These are phyloP conservation scores for Falco rusticolus DNA, from an alignment of 2,797 vertebrate species.

Conservation along the genomic window DNA sequence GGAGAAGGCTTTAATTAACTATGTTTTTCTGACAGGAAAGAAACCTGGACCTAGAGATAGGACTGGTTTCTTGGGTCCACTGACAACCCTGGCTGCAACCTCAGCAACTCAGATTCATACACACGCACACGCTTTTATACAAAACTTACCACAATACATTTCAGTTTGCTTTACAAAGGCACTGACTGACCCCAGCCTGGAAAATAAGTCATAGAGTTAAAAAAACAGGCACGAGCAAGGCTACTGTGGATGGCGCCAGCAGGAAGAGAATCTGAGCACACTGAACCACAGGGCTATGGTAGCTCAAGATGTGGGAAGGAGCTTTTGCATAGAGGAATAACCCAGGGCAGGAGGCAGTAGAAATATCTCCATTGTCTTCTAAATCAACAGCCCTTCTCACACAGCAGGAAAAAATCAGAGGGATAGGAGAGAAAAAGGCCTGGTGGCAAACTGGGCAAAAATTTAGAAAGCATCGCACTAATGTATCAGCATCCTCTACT, in stretches of 20 bases:
- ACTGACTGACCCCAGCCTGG: background rate
- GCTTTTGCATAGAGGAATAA: background rate
- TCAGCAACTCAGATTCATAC: background rate
- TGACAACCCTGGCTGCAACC: background rate
- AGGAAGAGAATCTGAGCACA: background rate
- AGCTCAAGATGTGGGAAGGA: background rate
- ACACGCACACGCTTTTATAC: rapidly evolving
- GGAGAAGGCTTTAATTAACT: constrained; percentile 61
- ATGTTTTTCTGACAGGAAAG: constrained; percentile 2
- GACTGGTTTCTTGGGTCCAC: background rate
- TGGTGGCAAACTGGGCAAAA: constrained; percentile 11
- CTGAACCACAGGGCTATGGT: background rate
- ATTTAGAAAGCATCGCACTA: background rate
- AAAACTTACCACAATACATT: background rate
- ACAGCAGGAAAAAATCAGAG: background rate
- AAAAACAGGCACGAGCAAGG: background rate
- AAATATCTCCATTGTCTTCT: constrained; percentile 11
- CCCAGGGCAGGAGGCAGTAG: background rate
- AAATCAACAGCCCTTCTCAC: background rate
- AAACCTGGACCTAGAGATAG: background rate
- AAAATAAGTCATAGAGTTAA: background rate
- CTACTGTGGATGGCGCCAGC: rapidly evolving
- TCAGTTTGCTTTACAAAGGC: background rate
- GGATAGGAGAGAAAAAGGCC: background rate
- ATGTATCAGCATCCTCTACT: background rate